A percentile compares a stretch with the other conserved stretches of the same genome.
phyloP scores from a whole-genome alignment of 2,797 vertebrate genomes.

The Sebastiscus albofasciatus region DNA sequence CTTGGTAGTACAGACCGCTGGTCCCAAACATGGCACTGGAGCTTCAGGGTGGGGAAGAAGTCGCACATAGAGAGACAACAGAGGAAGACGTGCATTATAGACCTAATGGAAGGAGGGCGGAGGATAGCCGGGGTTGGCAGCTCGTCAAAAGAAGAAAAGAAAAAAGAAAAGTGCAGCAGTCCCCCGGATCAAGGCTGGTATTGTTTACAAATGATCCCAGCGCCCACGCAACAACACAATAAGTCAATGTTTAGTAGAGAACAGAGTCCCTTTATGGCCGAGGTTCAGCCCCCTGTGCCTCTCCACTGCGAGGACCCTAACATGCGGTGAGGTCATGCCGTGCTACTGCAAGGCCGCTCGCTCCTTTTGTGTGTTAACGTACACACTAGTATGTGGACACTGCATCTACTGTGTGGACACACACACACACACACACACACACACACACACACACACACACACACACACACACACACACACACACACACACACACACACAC shows the following conservation, averaged over 20 bases:
- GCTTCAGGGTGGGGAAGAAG: not conserved
- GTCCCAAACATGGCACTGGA: constrained; percentile 6
- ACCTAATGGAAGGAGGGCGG: constrained; percentile 14
- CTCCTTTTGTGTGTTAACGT: constrained; percentile 32
- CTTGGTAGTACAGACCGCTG: constrained; percentile 19
- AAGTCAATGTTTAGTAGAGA: constrained; percentile 76
- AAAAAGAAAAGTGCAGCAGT: constrained; percentile 36
- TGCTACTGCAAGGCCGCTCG: constrained; percentile 39
- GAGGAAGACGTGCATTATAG: constrained; percentile 19
- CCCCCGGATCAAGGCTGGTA: constrained; percentile 71
- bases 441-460: not conserved
- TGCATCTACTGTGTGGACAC: not conserved
- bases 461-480: no score
- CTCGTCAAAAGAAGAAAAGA: constrained; percentile 21
- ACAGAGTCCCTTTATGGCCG: constrained; percentile 73
- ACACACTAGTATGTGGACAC: constrained; percentile 11
- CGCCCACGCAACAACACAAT: constrained; percentile 75
- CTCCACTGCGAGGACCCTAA: constrained; percentile 46
- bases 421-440: not conserved
- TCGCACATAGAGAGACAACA: constrained; percentile 12
- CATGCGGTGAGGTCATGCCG: constrained; percentile 62
- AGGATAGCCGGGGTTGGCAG: constrained; percentile 13
- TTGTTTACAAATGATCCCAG: constrained; percentile 81
- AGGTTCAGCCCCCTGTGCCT: constrained; percentile 56
- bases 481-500: no score